Evolutionary conservation across 2,888 invertebrate genomes (phyloP), one percentile per base, ranked within the genome.

Genomic region (Adelphocoris suturalis): DNA sequence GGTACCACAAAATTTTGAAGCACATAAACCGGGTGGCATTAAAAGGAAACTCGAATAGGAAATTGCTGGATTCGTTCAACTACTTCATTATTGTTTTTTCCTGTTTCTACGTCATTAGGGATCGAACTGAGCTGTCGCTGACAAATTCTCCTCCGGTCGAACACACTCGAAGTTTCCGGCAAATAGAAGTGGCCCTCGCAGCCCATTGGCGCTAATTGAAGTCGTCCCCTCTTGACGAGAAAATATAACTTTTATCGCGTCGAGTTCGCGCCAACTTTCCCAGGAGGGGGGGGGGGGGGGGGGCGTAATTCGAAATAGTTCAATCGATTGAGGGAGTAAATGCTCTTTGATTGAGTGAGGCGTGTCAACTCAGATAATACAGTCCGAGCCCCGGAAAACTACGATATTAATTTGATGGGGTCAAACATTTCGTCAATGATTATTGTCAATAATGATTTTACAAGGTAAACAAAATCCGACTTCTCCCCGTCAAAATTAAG

Each of bases 121-220:
- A 52, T 52, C 23, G 68, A 23, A 3, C 9, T 19, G 19, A 57
- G 11, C 68, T 68, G 68, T 13, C 11, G 23, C 23, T 23, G 68
- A 68, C 68, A 68, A 68, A 12, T 27, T 68, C 23, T 23, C 4
- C 27, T 68, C 9, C 27, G 68, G 68, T 68, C 68, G 68, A 68
- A 68, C 23, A 23, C 68, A 68, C 68, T 23, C 23, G 23, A 12
- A 68, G 68, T 68, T 68, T 68, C 68, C 23, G 68, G 68, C 27
- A 23, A 68, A 68, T 68, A 23, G 68, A 68, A 68, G 68, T 68
- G 68, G 68, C 68, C 68, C 68, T 68, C 68, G 68, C 19, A 3
- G 19, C 27, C 68, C 68, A 68, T 68, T 68, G 68, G 68, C 68
- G n/a, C 27, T 68, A 68, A 68, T 68, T 68, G 68, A 68, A 68